Evolutionary conservation across 2,888 invertebrate species (phyloP).

Genomic region (Nomada ruficornis): DNA sequence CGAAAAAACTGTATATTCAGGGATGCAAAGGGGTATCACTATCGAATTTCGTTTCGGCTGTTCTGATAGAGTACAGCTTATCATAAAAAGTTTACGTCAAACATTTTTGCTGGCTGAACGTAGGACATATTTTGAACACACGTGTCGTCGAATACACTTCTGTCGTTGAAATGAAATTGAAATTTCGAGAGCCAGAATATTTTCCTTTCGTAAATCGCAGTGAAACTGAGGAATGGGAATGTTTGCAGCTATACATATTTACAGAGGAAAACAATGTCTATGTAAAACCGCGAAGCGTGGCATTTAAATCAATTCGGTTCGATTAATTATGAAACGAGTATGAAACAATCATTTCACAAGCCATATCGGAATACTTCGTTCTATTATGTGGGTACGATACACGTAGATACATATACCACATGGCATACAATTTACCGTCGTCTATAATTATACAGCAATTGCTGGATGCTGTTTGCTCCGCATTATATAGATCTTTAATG

Average conservation of each 20-base stretch:
- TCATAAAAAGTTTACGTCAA: neutral
- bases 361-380: neutral
- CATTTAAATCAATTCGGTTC: too few species aligned
- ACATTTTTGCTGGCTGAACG: slow-evolving; percentile 12
- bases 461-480: neutral
- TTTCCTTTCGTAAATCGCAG: neutral
- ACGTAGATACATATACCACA: neutral
- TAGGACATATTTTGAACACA: slow-evolving; percentile 4
- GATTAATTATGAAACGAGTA: too few species aligned
- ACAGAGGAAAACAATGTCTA: too few species aligned
- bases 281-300: neutral
- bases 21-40: neutral
- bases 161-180: neutral
- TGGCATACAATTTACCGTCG: slow-evolving; percentile 15
- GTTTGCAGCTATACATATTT: too few species aligned
- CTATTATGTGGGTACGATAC: neutral
- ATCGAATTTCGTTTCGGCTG: slow-evolving; percentile 3
- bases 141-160: neutral
- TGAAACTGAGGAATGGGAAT: neutral
- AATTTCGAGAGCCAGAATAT: neutral
- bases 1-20: neutral
- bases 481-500: slow-evolving; percentile 14
- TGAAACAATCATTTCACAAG: too few species aligned
- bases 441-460: slow-evolving; percentile 18
- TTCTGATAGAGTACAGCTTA: slow-evolving; percentile 1